Base-by-base conservation (phyloP, 2,113 vertebrate species). In the Telmatochromis sp. region DNA sequence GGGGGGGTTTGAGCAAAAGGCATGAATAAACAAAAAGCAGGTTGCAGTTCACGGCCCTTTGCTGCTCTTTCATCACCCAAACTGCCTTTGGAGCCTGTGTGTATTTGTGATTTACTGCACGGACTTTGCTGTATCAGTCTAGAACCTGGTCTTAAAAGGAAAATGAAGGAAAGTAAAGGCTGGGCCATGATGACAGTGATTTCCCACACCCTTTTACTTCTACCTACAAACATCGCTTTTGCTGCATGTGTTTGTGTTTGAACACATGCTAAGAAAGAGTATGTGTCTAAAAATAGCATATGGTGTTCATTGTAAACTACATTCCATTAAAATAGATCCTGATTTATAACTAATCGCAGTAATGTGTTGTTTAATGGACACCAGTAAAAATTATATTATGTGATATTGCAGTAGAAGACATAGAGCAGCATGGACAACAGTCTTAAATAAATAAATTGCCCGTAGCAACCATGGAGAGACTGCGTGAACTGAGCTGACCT, bases 401-500 rank as follows among this genome's bases (percentile, higher is more conserved):
- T 47, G 80, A 82, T 19, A 31, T 82, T 13, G 85, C 0, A 14
- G 28, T 51, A 78, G 65, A 87, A 90, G 70, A 81, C 4, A 33
- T n/a, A 21, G n/a, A 55, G 47, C 82, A 75, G 53, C 54, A 19
- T 28, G 35, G 54, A 60, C 85, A 57, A 73, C 42, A 57, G 31
- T 19, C 14, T 51, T 63, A 47, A 79, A 40, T 37, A 87, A 90
- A 86, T n/a, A 85, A 21, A 65, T 68, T 3, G n/a, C 13, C 57
- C 47, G 21, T 40, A 68, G 82, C 55, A 28, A 6, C 85, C 53
- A 19, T 23, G 40, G 51, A 26, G 60, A 83, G 26, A 28, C 49
- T 6, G 33, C 12, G 35, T 86, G 89, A 83, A 91, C 89, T 85
- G 80, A 49, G 57, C 28, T 89, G 83, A 90, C 40, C 87, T 15